Evolutionary conservation across 2,113 vertebrate species (phyloP).

Genomic region (Tapirus terrestris): DNA sequence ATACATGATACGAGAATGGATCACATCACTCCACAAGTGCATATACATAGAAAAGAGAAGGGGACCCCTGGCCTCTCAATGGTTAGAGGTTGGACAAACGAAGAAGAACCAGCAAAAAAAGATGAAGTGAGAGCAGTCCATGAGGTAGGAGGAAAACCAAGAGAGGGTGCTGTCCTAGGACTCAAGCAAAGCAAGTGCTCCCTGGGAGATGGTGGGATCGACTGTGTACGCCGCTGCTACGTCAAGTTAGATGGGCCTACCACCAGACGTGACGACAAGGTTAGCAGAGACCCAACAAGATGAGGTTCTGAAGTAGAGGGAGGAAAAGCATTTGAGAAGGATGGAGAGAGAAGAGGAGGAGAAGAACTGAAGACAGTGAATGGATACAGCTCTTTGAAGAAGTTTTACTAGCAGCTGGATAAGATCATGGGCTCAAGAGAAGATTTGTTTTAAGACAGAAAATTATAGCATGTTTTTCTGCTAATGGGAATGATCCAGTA

Average conservation of each 20-base stretch:
- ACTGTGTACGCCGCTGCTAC: too few relatives aligned
- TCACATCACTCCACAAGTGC: background rate
- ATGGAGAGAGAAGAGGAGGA: background rate
- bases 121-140: background rate
- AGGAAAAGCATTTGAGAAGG: background rate
- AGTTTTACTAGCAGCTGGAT: background rate
- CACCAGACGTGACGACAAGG: too few relatives aligned
- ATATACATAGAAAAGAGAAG: background rate
- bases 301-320: background rate
- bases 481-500: background rate
- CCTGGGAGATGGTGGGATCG: fast-evolving
- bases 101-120: background rate
- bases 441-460: background rate
- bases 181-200: background rate
- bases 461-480: background rate
- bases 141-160: background rate
- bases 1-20: background rate
- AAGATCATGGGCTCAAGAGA: background rate
- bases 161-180: too few relatives aligned
- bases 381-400: background rate
- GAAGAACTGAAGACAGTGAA: background rate
- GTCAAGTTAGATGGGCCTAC: background rate
- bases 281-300: background rate
- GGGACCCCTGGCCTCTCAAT: too few relatives aligned
- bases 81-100: background rate